Evolutionary conservation across 2,888 invertebrate genomes (phyloP), one percentile per base, ranked within the genome.

Genomic region (Mactromeris polynyma): DNA sequence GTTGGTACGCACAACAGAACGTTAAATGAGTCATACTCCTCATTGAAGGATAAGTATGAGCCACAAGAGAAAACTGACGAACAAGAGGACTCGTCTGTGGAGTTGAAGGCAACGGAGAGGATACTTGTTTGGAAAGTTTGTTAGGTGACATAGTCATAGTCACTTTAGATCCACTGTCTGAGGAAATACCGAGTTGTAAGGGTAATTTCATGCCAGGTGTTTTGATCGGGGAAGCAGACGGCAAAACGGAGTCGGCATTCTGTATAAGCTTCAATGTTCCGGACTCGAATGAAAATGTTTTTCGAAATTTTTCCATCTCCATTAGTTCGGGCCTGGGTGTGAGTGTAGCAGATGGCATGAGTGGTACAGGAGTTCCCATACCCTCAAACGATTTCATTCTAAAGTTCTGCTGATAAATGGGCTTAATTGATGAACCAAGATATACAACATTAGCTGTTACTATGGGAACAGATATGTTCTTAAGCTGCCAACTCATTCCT

Each of bases 1-100:
- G 98, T 93, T 98, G 98, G 96, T 99, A 98, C 81, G 99, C 97
- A 0, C 99, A 99, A 95, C 99, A 99, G 97, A 98, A 99, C 94
- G 98, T 99, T 31, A 94, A 88, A 90, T 96, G 94, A 40, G 95
- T 95, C 6, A 92, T 81, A 26, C 94, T 92, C 19, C 94, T 90
- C 46, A 96, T 91, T 0, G 94, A 93, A 46, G 96, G 96, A 82
- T 94, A 94, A 0, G 93, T 93, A 87, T 96, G 96, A 9, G 95
- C 95, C 58, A 93, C 93, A 54, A 94, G 80, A 33, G 91, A 86
- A 83, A 85, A 89, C 77, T 87, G 83, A 3, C 78, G 88, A n/a
- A 89, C 58, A 17, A 69, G 64, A 19, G 91, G 88, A 80, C 86
- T 88, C 21, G 86, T 90, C 6, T 51, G 31, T 17, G 81, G 78